Evolutionary conservation across 2,888 invertebrate species (phyloP).

Genomic region (Drosophila meridionalis): DNA sequence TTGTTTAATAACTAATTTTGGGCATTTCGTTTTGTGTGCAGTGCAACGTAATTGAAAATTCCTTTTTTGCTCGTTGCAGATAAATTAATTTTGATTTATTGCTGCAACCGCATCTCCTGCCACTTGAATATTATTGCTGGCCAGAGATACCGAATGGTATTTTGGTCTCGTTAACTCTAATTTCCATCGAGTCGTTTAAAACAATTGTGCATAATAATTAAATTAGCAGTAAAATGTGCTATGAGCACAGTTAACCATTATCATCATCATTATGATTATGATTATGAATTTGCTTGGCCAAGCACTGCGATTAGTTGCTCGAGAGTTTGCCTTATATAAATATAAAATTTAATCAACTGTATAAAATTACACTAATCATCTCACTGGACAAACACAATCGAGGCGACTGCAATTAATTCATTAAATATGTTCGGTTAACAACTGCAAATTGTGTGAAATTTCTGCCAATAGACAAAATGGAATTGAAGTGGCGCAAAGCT

Average conservation of each 20-base stretch:
- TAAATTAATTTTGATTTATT: conserved; percentile 71
- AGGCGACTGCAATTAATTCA: background rate
- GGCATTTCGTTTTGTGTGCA: conserved; percentile 55
- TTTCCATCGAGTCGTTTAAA: conserved; percentile 24
- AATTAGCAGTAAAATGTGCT: conserved; percentile 39
- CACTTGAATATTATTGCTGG: conserved; percentile 36
- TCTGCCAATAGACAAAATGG: background rate
- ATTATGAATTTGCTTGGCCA: conserved; percentile 11
- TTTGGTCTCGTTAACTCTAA: conserved; percentile 18
- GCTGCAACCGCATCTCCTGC: conserved; percentile 25
- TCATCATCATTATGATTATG: background rate
- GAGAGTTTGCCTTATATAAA: background rate
- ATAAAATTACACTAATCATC: conserved; percentile 6
- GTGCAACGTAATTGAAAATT: conserved; percentile 71
- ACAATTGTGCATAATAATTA: conserved; percentile 60
- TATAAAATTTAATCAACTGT: conserved; percentile 2
- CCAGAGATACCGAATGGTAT: conserved; percentile 20
- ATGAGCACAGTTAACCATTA: conserved; percentile 29
- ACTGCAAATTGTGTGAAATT: background rate
- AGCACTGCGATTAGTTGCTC: background rate
- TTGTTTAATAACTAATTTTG: conserved; percentile 70
- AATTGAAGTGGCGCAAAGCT: background rate
- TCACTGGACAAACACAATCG: background rate
- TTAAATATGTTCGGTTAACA: background rate
- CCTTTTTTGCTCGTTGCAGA: conserved; percentile 41